These are phyloP conservation scores for Drymonia ruficornis DNA, from an alignment of 2,888 invertebrate genomes.

Conservation along the genomic window DNA sequence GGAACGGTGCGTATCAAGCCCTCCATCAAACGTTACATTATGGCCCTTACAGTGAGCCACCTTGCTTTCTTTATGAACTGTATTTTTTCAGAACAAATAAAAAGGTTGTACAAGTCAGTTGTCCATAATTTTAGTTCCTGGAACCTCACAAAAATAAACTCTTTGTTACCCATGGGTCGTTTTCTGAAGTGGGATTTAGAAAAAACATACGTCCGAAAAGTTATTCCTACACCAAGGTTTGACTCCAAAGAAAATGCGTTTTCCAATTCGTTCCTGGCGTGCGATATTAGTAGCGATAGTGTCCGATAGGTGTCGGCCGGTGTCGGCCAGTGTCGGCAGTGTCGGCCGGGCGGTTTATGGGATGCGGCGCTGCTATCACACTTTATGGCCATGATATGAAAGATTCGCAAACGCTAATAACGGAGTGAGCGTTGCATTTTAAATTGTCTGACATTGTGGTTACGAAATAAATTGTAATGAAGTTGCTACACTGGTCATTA, in stretches of 20 bases:
- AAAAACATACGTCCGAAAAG: no score
- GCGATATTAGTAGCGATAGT: constrained; percentile 11
- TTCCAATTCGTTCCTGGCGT: constrained; percentile 5
- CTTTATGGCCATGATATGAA: constrained; percentile 20
- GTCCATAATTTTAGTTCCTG: no score
- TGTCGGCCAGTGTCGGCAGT: constrained; percentile 4
- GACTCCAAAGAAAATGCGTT: no score
- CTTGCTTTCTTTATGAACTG: neutral
- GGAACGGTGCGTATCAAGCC: constrained; percentile 3
- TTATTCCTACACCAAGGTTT: no score
- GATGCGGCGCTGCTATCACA: constrained; percentile 16
- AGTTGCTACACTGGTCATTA: no score
- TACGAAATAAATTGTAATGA: no score
- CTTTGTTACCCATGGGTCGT: no score
- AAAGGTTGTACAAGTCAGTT: no score
- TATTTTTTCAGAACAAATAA: no score
- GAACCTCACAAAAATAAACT: no score
- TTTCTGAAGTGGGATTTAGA: no score
- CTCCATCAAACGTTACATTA: constrained; percentile 4
- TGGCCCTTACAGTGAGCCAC: neutral
- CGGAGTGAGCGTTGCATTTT: neutral
- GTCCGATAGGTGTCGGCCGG: constrained; percentile 12
- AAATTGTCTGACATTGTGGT: neutral
- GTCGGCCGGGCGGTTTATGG: constrained; percentile 2
- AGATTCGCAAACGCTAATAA: constrained; percentile 16